Evolutionary conservation across 2,888 invertebrate genomes (phyloP).

Genomic region (Agrochola litura): DNA sequence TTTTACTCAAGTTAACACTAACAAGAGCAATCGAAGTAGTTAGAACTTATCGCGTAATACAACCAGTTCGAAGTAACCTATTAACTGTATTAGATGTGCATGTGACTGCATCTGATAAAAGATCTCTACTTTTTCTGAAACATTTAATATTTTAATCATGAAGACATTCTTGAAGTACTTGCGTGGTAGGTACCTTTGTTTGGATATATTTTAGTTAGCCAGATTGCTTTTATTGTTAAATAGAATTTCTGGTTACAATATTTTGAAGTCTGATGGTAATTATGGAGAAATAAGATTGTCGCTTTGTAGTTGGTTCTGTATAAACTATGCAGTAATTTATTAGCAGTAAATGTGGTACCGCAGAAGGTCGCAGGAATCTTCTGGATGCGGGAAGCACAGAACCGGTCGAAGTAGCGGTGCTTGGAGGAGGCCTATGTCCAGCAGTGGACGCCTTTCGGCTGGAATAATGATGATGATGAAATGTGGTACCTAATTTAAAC

Average conservation of each 20-base stretch:
- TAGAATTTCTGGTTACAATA: slow-evolving; percentile 15
- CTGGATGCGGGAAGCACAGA: too few relatives aligned
- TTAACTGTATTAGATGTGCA: slow-evolving; percentile 8
- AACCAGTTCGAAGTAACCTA: not conserved
- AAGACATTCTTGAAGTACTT: slow-evolving; percentile 2
- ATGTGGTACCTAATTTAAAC: not conserved
- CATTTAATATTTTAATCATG: slow-evolving; percentile 15
- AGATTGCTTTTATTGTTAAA: slow-evolving; percentile 8
- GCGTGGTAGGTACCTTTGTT: slow-evolving; percentile 5
- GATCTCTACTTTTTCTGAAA: slow-evolving; percentile 7
- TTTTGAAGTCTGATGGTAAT: slow-evolving; percentile 49
- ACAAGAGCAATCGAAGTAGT: not conserved
- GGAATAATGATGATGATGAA: too few relatives aligned
- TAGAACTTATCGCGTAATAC: slow-evolving; percentile 8
- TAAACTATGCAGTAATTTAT: slow-evolving; percentile 18
- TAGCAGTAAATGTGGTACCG: slow-evolving; percentile 11
- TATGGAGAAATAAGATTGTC: slow-evolving; percentile 18
- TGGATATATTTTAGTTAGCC: slow-evolving; percentile 14
- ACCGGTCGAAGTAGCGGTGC: too few relatives aligned
- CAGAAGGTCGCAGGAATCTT: too few relatives aligned
- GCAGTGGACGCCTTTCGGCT: too few relatives aligned
- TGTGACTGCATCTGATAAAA: not conserved
- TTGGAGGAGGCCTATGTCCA: too few relatives aligned
- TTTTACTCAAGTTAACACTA: slow-evolving; percentile 1
- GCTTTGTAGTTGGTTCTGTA: slow-evolving; percentile 12